These are phyloP conservation scores for Labroides dimidiatus DNA, from an alignment of 2,797 vertebrate genomes.

Conservation along the genomic window DNA sequence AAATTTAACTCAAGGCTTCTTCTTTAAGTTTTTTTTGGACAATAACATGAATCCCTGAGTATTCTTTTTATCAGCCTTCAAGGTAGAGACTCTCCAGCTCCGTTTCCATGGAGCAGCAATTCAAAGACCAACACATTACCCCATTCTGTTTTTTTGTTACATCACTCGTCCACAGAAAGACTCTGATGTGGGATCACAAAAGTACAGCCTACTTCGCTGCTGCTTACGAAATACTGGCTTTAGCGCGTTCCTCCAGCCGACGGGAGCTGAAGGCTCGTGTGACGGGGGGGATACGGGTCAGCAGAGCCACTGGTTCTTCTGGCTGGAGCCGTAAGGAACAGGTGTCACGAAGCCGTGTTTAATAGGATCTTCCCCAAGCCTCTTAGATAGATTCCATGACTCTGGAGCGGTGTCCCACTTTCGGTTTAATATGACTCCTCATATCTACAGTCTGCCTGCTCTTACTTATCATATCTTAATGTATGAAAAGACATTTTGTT, in stretches of 20 bases:
- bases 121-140: constrained; percentile 58
- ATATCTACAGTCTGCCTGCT: constrained; percentile 17
- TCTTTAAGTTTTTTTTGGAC: background rate
- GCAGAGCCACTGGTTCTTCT: constrained; percentile 49
- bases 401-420: constrained; percentile 76
- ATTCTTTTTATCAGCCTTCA: background rate
- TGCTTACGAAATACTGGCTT: constrained; percentile 36
- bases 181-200: constrained; percentile 63
- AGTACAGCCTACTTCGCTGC: constrained; percentile 25
- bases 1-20: constrained; percentile 2
- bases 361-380: constrained; percentile 82
- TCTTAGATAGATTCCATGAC: constrained; percentile 78
- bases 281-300: constrained; percentile 58
- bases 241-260: background rate
- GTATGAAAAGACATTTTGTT: constrained; percentile 30
- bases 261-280: background rate
- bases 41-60: background rate
- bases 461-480: constrained; percentile 26
- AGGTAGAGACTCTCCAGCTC: constrained; percentile 26
- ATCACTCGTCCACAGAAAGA: constrained; percentile 45
- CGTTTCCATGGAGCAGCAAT: constrained; percentile 55
- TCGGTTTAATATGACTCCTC: constrained; percentile 40
- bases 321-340: constrained; percentile 69
- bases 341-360: constrained; percentile 77
- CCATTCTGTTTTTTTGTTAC: constrained; percentile 60